Evolutionary conservation across 2,113 vertebrate species (phyloP), one percentile per base, ranked within the genome.

Genomic region (Pituophis catenifer): DNA sequence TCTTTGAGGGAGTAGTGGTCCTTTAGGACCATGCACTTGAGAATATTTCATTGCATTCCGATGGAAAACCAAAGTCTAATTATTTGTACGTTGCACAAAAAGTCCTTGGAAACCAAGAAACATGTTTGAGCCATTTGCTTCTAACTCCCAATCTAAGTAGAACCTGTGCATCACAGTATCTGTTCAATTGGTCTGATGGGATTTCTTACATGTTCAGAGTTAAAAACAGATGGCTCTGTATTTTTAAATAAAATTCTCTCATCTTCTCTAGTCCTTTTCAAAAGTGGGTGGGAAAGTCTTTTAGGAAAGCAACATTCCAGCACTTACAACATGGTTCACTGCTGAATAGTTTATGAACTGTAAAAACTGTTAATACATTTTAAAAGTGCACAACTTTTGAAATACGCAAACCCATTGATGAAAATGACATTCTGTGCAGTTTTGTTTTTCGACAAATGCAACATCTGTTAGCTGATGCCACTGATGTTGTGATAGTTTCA

Each of bases 281-380:
- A 1, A 81, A 44, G 17, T 52, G 0, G 5, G 3, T 65, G 1
- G 55, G 0, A 0, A 0, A 26, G 87, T 89, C 93, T 0, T 12
- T 2, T 89, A 54, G 95, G 44, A 89, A 81, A 93, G n/a, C 6
- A 93, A 3, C 0, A 2, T 50, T 55, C 91, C 91, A 26, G 11
- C 21, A 95, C 21, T 90, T 65, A 8, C 54, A 44, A 1, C 29
- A 21, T 15, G 0, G 52, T 59, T 94, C 7, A 62, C 26, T 89
- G 19, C 1, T 85, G 23, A 94, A 48, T 92, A 0, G 11, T 91
- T 11, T 65, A 33, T 94, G 81, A 94, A 85, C 58, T 70, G 8
- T 44, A 65, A 58, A 50, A 89, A 44, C 38, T 23, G 9, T 2
- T 29, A 50, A 81, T 15, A 70, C 1, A 89, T 94, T 94, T 94